Base-by-base conservation (phyloP, 2,888 invertebrate species). In the Elysia crispata region DNA sequence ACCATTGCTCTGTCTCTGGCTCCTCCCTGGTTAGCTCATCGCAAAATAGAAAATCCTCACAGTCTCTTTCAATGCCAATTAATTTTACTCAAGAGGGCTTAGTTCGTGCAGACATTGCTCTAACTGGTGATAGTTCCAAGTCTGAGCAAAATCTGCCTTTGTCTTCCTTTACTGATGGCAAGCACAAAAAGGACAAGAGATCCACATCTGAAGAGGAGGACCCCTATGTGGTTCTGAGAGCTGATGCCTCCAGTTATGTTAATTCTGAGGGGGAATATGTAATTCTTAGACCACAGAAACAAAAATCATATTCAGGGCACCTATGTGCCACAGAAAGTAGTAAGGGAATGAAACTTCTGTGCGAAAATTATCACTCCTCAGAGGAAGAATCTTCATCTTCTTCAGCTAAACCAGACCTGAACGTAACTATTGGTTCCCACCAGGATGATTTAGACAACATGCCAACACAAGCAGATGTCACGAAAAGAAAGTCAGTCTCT, bases 401-500 rank as follows among this genome's bases (percentile, higher is more conserved):
- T 54, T 15, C 23, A n/a, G 5, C 69, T 3, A 25, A n/a, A 66
- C 28, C 11, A 28, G 66, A 18, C 18, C 28, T 30, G 23, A 30
- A 23, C 64, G 0, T 49, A 13, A 54, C 13, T 31, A 20, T 73
- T 11, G 64, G 31, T n/a, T 50, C 49, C 0, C 50, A 30, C 28
- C 72, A 57, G 11, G 74, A 67, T 8, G 70, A 64, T 28, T 25
- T 70, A 0, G 66, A 31, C 23, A 74, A 77, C 41, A 60, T 74
- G 57, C 31, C 76, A 5, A 15, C 0, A 25, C 31, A 50, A 18
- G 13, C 23, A 28, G 20, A 49, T 60, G 30, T 50, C 11, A n/a
- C 33, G 11, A 18, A 76, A 23, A 78, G 69, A 54, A 84, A 80
- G 41, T 82, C 82, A 25, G 13, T 74, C 23, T 84, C 84, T 31